phyloP scores from a whole-genome alignment of 2,797 vertebrate genomes.

The Clarias pachynema region DNA sequence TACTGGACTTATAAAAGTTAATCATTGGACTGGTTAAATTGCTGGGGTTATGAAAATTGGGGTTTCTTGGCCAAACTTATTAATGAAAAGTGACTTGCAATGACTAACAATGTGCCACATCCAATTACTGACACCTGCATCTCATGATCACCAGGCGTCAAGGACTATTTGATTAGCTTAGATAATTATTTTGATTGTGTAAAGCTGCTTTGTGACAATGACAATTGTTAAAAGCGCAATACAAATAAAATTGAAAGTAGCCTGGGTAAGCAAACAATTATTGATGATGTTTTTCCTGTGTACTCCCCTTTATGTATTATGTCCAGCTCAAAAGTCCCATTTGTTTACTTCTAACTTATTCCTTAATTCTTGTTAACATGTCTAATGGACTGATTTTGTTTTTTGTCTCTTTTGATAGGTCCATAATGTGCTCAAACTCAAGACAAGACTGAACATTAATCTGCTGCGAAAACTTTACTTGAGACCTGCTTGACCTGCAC shows the following conservation, averaged over 20 bases:
- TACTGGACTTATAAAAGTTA: background rate
- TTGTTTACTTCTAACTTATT: background rate
- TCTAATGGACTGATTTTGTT: constrained; percentile 37
- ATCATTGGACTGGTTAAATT: background rate
- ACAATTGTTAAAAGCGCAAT: too few relatives aligned
- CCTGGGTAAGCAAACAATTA: background rate
- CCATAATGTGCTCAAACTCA: constrained; percentile 71
- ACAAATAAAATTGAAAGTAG: too few relatives aligned
- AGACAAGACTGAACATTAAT: constrained; percentile 72
- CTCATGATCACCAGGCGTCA: background rate
- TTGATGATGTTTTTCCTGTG: background rate
- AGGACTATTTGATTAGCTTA: background rate
- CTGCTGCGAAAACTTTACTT: constrained; percentile 64
- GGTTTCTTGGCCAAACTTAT: background rate
- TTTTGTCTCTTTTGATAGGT: constrained; percentile 70
- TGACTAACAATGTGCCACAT: background rate
- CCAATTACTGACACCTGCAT: background rate
- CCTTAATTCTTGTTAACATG: background rate
- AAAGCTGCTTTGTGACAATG: too few relatives aligned
- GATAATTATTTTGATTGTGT: too few relatives aligned
- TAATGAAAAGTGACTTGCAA: background rate
- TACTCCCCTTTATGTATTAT: background rate
- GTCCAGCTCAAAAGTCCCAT: background rate
- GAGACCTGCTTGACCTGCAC: constrained; percentile 62
- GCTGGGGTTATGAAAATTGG: background rate